Conservation (phyloP, 2,888 invertebrate genomes). For the Brassicogethes aeneus region DNA sequence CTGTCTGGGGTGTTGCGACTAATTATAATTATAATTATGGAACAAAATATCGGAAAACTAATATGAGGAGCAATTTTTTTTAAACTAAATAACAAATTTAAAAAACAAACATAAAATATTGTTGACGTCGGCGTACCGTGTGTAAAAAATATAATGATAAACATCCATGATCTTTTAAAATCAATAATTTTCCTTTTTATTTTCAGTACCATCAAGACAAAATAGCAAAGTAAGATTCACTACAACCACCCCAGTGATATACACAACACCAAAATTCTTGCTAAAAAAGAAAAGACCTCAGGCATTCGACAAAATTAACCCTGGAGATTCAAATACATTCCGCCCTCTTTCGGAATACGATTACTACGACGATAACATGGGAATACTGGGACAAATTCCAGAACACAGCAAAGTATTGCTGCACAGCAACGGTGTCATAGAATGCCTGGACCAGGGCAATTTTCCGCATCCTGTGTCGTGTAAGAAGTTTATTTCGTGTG, state of each 20-base stretch:
- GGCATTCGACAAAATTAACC: conserved; percentile 32
- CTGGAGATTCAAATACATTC: conserved; percentile 17
- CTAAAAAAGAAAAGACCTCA: conserved; percentile 13
- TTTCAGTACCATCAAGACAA: no score
- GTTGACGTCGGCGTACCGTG: no score
- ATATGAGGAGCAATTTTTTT: no score
- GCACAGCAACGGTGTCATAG: conserved; percentile 63
- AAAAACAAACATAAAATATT: no score
- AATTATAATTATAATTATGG: no score
- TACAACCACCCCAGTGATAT: conserved; percentile 10
- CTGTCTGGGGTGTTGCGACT: no score
- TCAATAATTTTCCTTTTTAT: no score
- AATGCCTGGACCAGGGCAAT: conserved; percentile 82
- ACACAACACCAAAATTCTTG: conserved; percentile 5
- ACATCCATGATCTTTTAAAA: no score
- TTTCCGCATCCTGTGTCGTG: conserved; percentile 88
- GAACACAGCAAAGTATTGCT: conserved; percentile 53
- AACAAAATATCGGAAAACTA: no score
- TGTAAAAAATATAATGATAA: no score
- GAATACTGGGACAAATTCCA: conserved; percentile 44
- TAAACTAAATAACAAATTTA: no score
- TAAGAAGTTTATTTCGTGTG: conserved; percentile 86
- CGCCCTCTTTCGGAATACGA: conserved; percentile 43
- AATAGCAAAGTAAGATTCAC: conserved; percentile 6
- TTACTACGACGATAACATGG: conserved; percentile 59